phyloP scores from a whole-genome alignment of 2,113 vertebrate species.

The Oreochromis tanganicae region DNA sequence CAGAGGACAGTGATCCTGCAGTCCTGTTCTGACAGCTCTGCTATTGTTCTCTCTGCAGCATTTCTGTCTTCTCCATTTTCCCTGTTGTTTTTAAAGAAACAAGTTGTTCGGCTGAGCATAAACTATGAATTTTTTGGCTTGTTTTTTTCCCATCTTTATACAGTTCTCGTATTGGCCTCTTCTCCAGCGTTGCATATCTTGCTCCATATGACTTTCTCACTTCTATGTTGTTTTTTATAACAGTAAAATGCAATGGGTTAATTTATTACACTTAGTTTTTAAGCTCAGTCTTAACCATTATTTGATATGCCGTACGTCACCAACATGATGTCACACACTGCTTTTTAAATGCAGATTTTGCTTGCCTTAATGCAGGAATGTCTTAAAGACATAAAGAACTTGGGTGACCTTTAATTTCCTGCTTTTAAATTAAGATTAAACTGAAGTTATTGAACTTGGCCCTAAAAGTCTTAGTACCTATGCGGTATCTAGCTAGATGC shows the following conservation, averaged over 20 bases:
- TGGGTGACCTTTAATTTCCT: background rate
- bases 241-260: background rate
- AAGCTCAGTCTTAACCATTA: background rate
- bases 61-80: background rate
- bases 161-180: background rate
- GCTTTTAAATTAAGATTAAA: background rate
- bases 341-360: background rate
- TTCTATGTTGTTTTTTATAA: background rate
- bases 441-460: background rate
- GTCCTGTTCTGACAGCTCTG: constrained; percentile 4
- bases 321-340: background rate
- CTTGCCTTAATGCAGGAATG: background rate
- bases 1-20: constrained; percentile 12
- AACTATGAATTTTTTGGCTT: background rate
- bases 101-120: background rate
- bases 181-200: background rate
- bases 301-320: background rate
- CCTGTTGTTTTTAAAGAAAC: background rate
- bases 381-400: background rate
- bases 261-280: background rate
- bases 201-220: background rate
- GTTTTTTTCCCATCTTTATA: background rate
- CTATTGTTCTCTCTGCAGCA: background rate
- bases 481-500: background rate
- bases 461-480: background rate